phyloP scores from a whole-genome alignment of 1,140 invertebrate genomes.

The Sycobia sp. region DNA sequence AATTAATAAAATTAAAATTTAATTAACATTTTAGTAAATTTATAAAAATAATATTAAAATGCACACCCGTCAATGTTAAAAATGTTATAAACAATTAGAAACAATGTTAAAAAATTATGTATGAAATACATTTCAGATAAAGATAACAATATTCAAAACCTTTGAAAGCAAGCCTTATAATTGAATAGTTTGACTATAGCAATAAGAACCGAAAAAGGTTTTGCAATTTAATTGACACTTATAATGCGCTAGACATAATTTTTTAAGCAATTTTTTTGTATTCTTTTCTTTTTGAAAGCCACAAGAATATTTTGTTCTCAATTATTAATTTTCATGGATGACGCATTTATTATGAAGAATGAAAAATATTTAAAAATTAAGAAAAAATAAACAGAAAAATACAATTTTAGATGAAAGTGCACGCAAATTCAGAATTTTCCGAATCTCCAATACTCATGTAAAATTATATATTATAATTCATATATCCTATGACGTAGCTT shows the following conservation, averaged over 20 bases:
- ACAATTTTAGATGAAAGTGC: neutral
- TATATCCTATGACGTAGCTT: constrained; percentile 13
- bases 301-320: neutral
- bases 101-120: too few relatives aligned
- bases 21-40: too few relatives aligned
- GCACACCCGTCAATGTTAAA: too few relatives aligned
- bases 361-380: neutral
- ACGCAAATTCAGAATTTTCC: neutral
- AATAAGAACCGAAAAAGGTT: neutral
- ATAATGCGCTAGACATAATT: constrained; percentile 13
- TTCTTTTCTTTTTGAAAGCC: neutral
- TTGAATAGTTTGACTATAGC: constrained; percentile 2
- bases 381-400: neutral
- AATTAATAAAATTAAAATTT: too few relatives aligned
- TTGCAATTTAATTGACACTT: constrained; percentile 13
- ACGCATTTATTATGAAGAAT: too few relatives aligned
- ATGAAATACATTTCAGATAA: too few relatives aligned
- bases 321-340: too few relatives aligned
- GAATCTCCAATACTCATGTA: constrained; percentile 5
- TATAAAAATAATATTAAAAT: too few relatives aligned
- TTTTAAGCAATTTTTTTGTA: neutral
- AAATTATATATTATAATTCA: constrained; percentile 12
- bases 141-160: too few relatives aligned
- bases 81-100: too few relatives aligned
- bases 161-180: too few relatives aligned